phyloP scores from a whole-genome alignment of 2,797 vertebrate genomes.

The Zenarchopterus dispar region DNA sequence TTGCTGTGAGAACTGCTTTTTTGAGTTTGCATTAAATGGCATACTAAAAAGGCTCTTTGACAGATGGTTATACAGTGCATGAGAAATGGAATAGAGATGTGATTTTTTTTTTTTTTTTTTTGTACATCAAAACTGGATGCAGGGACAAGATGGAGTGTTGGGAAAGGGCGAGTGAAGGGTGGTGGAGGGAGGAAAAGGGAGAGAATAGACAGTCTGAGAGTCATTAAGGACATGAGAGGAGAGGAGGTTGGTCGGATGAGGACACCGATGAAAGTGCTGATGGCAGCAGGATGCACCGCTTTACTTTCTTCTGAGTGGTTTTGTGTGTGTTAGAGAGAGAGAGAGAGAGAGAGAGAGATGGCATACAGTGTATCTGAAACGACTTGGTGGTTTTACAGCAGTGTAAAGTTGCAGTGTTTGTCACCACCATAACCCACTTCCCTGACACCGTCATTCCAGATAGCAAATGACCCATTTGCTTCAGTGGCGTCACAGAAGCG shows the following conservation, averaged over 20 bases:
- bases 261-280: slow-evolving; percentile 70
- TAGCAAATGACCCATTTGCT: slow-evolving; percentile 59
- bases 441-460: slow-evolving; percentile 51
- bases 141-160: slow-evolving; percentile 4
- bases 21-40: slow-evolving; percentile 50
- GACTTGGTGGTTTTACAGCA: slow-evolving; percentile 5
- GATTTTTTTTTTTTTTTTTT: no score
- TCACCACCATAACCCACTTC: neutral
- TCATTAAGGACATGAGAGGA: slow-evolving; percentile 55
- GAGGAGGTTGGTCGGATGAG: slow-evolving; percentile 52
- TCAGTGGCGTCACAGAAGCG: slow-evolving; percentile 53
- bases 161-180: neutral
- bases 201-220: slow-evolving; percentile 19
- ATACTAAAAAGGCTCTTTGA: slow-evolving; percentile 25
- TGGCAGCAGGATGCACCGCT: slow-evolving; percentile 45
- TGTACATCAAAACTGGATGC: slow-evolving; percentile 20
- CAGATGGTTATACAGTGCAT: slow-evolving; percentile 20
- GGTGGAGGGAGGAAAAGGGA: neutral
- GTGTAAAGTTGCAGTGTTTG: slow-evolving; percentile 18
- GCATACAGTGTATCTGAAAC: slow-evolving; percentile 2
- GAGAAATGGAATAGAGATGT: slow-evolving; percentile 19
- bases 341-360: slow-evolving; percentile 4
- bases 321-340: neutral
- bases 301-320: slow-evolving; percentile 2
- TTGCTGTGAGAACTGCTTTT: neutral